Evolutionary conservation across 1,140 invertebrate genomes (phyloP).

Genomic region (Heliconius eleuchia): DNA sequence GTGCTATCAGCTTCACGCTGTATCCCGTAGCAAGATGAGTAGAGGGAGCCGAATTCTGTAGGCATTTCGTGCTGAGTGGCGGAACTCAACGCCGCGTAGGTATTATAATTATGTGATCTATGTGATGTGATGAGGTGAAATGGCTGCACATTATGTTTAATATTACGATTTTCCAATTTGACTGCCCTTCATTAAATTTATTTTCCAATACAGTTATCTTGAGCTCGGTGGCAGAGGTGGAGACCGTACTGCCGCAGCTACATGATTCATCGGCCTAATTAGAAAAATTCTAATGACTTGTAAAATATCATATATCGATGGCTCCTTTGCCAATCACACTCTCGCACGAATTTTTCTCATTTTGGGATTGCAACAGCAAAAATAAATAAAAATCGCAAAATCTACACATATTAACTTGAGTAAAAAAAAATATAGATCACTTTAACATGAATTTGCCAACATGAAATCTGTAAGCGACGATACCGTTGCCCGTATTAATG

Average conservation of each 20-base stretch:
- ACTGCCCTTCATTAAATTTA: neutral
- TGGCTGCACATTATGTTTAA: neutral
- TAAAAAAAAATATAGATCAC: neutral
- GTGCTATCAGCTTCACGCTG: neutral
- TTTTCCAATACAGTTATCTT: conserved; percentile 2
- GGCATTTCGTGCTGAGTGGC: no score
- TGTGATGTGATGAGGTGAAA: neutral
- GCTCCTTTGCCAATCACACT: conserved; percentile 47
- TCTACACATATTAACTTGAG: neutral
- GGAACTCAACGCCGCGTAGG: neutral
- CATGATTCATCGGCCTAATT: conserved; percentile 11
- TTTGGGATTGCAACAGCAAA: conserved; percentile 18
- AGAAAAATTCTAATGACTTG: conserved; percentile 30
- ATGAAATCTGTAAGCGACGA: conserved; percentile 39
- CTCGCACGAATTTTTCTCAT: conserved; percentile 55
- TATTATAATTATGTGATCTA: neutral
- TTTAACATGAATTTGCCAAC: conserved; percentile 51
- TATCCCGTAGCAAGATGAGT: no score
- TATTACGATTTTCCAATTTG: neutral
- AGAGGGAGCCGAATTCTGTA: no score
- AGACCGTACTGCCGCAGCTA: conserved; percentile 16
- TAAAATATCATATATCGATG: conserved; percentile 25
- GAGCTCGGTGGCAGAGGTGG: conserved; percentile 1
- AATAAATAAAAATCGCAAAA: conserved; percentile 15
- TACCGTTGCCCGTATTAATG: neutral